phyloP scores from a whole-genome alignment of 2,888 invertebrate species.

The Andricus quercusramuli region DNA sequence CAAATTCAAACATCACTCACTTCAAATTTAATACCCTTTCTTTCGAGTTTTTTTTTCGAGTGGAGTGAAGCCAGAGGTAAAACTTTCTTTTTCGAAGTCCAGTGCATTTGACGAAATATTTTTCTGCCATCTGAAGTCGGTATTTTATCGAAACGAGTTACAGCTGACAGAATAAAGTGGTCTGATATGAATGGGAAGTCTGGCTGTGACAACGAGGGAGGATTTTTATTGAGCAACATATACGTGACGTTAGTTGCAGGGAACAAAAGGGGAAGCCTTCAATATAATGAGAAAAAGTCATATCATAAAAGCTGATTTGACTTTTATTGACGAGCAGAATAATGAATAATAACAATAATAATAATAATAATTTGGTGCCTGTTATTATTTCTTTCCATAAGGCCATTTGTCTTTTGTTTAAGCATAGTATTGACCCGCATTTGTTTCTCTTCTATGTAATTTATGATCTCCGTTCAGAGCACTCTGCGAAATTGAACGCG shows the following conservation, averaged over 20 bases:
- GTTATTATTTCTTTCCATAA: background rate
- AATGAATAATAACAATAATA: background rate
- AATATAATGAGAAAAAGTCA: background rate
- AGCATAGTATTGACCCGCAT: slow-evolving; percentile 53
- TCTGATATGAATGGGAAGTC: background rate
- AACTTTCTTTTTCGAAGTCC: too few relatives aligned
- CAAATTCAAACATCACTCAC: too few relatives aligned
- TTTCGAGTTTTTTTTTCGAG: too few relatives aligned
- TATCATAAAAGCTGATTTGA: background rate
- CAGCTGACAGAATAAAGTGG: slow-evolving; percentile 11
- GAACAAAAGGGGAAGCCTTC: background rate
- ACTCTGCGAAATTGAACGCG: slow-evolving; percentile 68
- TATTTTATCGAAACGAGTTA: slow-evolving; percentile 1
- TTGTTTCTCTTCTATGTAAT: slow-evolving; percentile 61
- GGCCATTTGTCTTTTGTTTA: slow-evolving; percentile 35
- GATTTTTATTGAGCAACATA: background rate
- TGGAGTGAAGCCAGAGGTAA: too few relatives aligned
- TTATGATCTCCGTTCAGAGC: slow-evolving; percentile 59
- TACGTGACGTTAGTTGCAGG: slow-evolving; percentile 1
- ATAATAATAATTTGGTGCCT: background rate
- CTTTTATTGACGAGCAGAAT: background rate
- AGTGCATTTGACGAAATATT: background rate
- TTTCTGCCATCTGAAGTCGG: background rate
- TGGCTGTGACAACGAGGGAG: background rate
- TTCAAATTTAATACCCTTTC: too few relatives aligned